A percentile compares a stretch with the other conserved stretches of the same genome.
Evolutionary conservation across 2,888 invertebrate genomes (phyloP).

Genomic region (Lapara coniferarum): DNA sequence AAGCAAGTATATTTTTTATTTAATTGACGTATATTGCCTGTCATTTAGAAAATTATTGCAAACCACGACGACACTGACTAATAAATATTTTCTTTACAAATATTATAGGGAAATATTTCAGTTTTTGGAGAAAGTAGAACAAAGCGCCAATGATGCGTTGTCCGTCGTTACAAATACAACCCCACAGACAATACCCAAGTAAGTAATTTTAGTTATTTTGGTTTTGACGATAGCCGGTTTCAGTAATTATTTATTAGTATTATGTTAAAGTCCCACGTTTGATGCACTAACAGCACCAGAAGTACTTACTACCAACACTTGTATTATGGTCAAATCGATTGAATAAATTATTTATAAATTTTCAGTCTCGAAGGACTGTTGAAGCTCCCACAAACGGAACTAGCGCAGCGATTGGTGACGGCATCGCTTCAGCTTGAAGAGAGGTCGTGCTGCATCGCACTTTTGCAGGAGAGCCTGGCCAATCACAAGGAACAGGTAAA

Average conservation of each 20-base stretch:
- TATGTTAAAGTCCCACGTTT: not conserved
- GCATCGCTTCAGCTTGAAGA: slow-evolving; percentile 85
- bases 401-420: slow-evolving; percentile 85
- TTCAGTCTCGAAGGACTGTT: slow-evolving; percentile 82
- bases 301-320: no score
- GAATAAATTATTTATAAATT: not conserved
- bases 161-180: slow-evolving; percentile 69
- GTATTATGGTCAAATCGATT: not conserved
- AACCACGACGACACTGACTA: not conserved
- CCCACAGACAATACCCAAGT: slow-evolving; percentile 74
- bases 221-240: not conserved
- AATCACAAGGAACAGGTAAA: slow-evolving; percentile 80
- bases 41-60: no score
- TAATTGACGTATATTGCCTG: not conserved
- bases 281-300: not conserved
- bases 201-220: slow-evolving; percentile 38
- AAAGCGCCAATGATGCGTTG: slow-evolving; percentile 78
- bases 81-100: slow-evolving; percentile 21
- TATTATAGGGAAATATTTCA: slow-evolving; percentile 85
- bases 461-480: slow-evolving; percentile 84
- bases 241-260: not conserved
- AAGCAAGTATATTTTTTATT: slow-evolving; percentile 61
- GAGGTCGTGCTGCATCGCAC: slow-evolving; percentile 82
- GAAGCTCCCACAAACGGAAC: slow-evolving; percentile 82
- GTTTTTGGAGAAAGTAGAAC: slow-evolving; percentile 86